Base-by-base conservation (phyloP, 1,140 invertebrate genomes). In the Musca domestica region DNA sequence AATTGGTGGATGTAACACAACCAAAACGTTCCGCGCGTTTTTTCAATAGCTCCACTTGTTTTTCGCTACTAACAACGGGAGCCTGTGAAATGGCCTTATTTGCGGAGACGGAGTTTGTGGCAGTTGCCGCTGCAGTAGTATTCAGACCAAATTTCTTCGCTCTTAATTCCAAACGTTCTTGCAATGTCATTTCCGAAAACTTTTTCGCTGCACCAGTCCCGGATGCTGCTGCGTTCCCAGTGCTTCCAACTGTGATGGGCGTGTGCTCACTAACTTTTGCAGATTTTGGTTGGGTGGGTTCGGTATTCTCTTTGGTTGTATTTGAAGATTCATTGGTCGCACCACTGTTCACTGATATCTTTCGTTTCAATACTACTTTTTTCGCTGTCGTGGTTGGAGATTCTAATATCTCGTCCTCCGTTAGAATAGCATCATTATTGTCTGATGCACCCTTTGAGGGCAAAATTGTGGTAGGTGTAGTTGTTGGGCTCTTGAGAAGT, bases 21-120 rank as follows among this genome's bases (percentile, higher is more conserved):
- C 91, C 91, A 84, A 93, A 93, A 71, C 91, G 84, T 82, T 92
- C 88, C 25, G 89, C 89, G 67, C 91, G 84, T 72, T 91, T 88
- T 74, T 91, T 91, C 2, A 93, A 75, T 25, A 89, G 85, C 49
- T 92, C 90, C 52, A 88, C 84, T 80, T 83, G 77, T 67, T 83
- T 78, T 72, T 80, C 78, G 2, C 82, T 80, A 56, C 74, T 74
- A 67, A 71, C 19, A 47, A 68, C 25, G 70, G 64, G 56, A 3
- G n/a, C 58, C 10, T 9, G 30, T 1, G 30, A 52, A 41, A 47
- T 30, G 2, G 19, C 30, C 25, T 64, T 41, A 47, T 34, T 58
- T 15, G 81, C 77, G 51, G 83, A 73, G 12, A 41, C 41, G 20
- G 64, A 30, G 27, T 34, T 58, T 15, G 81, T 79, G 49, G 83